phyloP scores from a whole-genome alignment of 2,113 vertebrate species.

The Reinhardtius hippoglossoides region DNA sequence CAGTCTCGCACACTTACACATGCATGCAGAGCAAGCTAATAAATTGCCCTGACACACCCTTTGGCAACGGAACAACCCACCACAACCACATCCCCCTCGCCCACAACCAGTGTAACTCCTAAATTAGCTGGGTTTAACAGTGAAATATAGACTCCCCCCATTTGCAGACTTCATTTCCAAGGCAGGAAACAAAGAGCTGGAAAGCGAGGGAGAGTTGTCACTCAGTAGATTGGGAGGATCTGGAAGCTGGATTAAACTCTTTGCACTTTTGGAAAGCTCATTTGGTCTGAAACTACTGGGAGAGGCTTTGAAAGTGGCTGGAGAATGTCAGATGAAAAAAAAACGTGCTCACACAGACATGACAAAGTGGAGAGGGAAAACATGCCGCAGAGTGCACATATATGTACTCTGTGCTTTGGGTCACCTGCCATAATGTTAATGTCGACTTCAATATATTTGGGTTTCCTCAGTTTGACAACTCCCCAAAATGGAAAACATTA shows the following conservation, averaged over 20 bases:
- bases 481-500: slow-evolving; percentile 31
- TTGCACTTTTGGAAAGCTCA: slow-evolving; percentile 44
- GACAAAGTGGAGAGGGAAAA: slow-evolving; percentile 9
- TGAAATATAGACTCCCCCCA: slow-evolving; percentile 50
- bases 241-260: slow-evolving; percentile 64
- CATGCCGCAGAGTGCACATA: neutral
- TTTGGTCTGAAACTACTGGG: slow-evolving; percentile 36
- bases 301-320: slow-evolving; percentile 24
- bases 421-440: slow-evolving; percentile 31
- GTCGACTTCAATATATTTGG: slow-evolving; percentile 30
- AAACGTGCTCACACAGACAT: neutral
- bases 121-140: slow-evolving; percentile 74
- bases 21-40: slow-evolving; percentile 65
- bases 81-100: slow-evolving; percentile 71
- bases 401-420: slow-evolving; percentile 13
- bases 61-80: slow-evolving; percentile 70
- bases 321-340: slow-evolving; percentile 25
- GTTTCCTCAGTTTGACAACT: slow-evolving; percentile 44
- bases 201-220: slow-evolving; percentile 43
- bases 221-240: slow-evolving; percentile 16
- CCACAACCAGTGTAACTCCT: slow-evolving; percentile 71
- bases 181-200: slow-evolving; percentile 30
- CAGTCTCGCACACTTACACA: slow-evolving; percentile 43
- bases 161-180: slow-evolving; percentile 48
- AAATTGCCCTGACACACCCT: slow-evolving; percentile 78